Conservation (phyloP, 2,888 invertebrate species). For the Alviniconcha strummeri region DNA sequence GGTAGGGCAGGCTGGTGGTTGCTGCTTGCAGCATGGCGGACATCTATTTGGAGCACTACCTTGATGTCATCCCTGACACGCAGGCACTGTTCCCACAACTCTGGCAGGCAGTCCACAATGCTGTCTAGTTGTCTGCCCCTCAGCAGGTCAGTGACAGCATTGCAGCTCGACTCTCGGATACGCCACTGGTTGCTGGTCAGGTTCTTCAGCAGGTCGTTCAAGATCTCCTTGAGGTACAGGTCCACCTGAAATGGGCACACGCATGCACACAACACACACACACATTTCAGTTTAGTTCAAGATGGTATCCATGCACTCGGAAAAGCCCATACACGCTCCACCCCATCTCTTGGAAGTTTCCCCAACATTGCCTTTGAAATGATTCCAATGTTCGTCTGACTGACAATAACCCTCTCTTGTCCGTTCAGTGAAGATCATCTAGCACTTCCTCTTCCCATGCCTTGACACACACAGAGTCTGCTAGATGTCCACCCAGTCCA, state of each 20-base stretch:
- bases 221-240: constrained; percentile 86
- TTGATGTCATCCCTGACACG: constrained; percentile 96
- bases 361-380: no score
- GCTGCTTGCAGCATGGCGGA: no score
- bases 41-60: constrained; percentile 74
- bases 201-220: constrained; percentile 87
- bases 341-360: no score
- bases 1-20: no score
- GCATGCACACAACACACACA: not conserved
- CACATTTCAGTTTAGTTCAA: not conserved
- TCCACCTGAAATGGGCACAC: constrained; percentile 79
- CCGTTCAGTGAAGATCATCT: no score
- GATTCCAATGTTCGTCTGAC: no score
- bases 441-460: no score
- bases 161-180: constrained; percentile 90
- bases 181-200: constrained; percentile 91
- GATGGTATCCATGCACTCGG: no score
- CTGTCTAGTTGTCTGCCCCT: constrained; percentile 77
- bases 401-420: no score
- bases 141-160: constrained; percentile 89
- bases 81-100: constrained; percentile 88
- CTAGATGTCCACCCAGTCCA: no score
- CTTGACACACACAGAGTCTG: no score
- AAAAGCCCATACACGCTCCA: no score
- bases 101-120: constrained; percentile 75